Base-by-base conservation (phyloP, 2,888 invertebrate species). In the Chaitophorus viminalis region DNA sequence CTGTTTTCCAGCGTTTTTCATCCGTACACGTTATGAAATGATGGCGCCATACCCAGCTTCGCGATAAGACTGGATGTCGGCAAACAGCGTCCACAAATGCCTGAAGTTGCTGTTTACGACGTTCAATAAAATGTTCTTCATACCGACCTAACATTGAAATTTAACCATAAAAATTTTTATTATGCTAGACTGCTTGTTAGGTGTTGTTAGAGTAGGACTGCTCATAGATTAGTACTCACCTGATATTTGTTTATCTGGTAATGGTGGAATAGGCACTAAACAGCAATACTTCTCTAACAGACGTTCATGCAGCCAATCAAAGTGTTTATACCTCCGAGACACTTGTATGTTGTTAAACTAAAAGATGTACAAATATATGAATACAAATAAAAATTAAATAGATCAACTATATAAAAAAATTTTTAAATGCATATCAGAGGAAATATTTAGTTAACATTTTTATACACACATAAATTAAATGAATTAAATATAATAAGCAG, bases 11-110 rank as follows among this genome's bases (percentile, higher is more conserved):
- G 90, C 96, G 94, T 92, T 98, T 98, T 90, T 98, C 99, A 92
- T 99, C 99, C 14, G 97, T 98, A 91, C 99, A 99, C 3, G 97
- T 97, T 82, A 99, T 94, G 92, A 99, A 99, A 92, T 99, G 99
- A 91, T 96, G 95, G 8, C 84, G 76, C 97, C 98, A 99, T 0
- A 99, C 99, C 90, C 97, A 96, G 90, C 95, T 95, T 90, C 94
- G 95, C 4, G 98, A 96, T 72, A 99, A 92, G 17, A 99, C 97
- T 4, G 99, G 99, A 93, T 99, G 99, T 88, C 97, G 94, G 91
- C 98, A 98, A 91, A 99, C 97, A 93, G 98, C 96, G 92, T 98
- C 96, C 4, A 99, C 96, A 94, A 99, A 99, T 90, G 97, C 95
- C 92, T 99, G 99, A 76, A 99, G 93, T 91, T 98, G 98, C 76